Evolutionary conservation across 2,797 vertebrate genomes (phyloP), one percentile per base, ranked within the genome.

Genomic region (Martes flavigula): DNA sequence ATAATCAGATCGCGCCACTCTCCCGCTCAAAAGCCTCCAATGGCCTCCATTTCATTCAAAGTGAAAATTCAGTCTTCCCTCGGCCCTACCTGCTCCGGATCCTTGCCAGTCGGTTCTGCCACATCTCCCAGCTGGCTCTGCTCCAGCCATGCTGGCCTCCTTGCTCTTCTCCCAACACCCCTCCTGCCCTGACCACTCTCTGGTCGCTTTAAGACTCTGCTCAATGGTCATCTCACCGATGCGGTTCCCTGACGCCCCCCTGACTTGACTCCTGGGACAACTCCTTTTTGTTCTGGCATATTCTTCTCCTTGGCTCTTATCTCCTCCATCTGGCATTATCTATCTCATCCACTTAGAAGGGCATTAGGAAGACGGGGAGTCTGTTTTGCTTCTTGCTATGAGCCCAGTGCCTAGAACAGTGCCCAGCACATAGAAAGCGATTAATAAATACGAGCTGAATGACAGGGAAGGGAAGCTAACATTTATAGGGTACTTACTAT

Each of bases 401-500:
- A 94, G 66, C 23, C 32, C 54, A 51, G 54, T 86, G 46, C 56
- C 78, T 94, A 83, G 60, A 91, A 96, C 46, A 81, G 84, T 87
- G 75, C 70, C 87, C 82, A 60, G 32, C 54, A 91, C 64, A 54
- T 72, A 82, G 83, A 30, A 70, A 70, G 25, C 56, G n/a, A 58
- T 75, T 78, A 77, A 84, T 93, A 72, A 93, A 48, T 38, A 70
- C 0, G 9, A 81, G 38, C 6, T 84, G 87, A 54, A 54, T 86
- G 73, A 92, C 81, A 92, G 51, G 48, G 58, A 77, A 87, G 40
- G 66, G 83, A 92, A 94, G 64, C 30, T 72, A 21, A 64, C 84
- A 58, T 73, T 85, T 35, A 2, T 27, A 48, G 60, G 51, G 30
- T 40, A 14, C 85, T 64, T 95, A 43, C 58, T 72, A 54, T 8